Evolutionary conservation across 2,888 invertebrate genomes (phyloP).

Genomic region (Apodemia arnacis): DNA sequence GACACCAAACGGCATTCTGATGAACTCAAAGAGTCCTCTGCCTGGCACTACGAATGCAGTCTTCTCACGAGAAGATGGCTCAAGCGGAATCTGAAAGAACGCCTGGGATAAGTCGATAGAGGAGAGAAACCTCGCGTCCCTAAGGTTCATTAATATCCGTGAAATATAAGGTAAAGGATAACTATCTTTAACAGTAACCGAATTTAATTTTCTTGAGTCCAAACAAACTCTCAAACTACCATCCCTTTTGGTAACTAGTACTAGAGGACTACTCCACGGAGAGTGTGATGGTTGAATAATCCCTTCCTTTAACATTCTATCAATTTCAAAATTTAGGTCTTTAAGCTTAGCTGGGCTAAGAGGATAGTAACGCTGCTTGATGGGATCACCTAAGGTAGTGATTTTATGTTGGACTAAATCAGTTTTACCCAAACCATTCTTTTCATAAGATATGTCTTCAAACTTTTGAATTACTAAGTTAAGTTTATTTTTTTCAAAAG

Average conservation of each 20-base stretch:
- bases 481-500: not conserved
- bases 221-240: too few relatives aligned
- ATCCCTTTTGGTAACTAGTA: not conserved
- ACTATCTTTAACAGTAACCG: too few relatives aligned
- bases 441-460: conserved; percentile 1
- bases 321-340: conserved; percentile 19
- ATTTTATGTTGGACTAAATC: conserved; percentile 27
- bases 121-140: not conserved
- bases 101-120: conserved; percentile 11
- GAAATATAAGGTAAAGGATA: conserved; percentile 5
- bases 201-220: too few relatives aligned
- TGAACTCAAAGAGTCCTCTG: conserved; percentile 28
- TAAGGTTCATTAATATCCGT: conserved; percentile 7
- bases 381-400: conserved; percentile 27
- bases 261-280: conserved; percentile 37
- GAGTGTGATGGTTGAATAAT: conserved; percentile 34
- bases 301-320: conserved; percentile 32
- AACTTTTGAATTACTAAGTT: not conserved
- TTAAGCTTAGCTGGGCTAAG: conserved; percentile 26
- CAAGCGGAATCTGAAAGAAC: conserved; percentile 7
- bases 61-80: conserved; percentile 4
- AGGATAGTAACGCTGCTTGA: conserved; percentile 37
- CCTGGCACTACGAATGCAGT: conserved; percentile 33
- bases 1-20: conserved; percentile 27
- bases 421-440: conserved; percentile 30